Percentiles rank a stretch among this genome's conserved stretches.
These are phyloP conservation scores for Lophotis ruficrista DNA, from an alignment of 2,113 vertebrate genomes.

Conservation along the genomic window DNA sequence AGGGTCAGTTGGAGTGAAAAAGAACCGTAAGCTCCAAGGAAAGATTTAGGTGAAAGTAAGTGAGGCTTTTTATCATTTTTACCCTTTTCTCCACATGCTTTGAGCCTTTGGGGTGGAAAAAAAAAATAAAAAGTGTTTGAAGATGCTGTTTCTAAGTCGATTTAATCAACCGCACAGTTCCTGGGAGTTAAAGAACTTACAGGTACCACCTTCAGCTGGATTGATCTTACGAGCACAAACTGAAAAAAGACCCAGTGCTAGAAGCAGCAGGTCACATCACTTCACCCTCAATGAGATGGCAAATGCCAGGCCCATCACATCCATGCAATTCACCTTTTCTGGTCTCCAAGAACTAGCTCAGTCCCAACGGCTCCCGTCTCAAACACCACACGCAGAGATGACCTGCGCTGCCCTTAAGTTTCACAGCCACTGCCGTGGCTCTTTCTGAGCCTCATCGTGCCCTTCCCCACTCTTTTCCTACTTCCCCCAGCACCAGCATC, in stretches of 20 bases:
- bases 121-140: background rate
- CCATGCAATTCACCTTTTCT: background rate
- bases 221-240: background rate
- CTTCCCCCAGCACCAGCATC: background rate
- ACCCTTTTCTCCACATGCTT: background rate
- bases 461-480: background rate
- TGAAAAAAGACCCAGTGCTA: background rate
- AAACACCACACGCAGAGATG: background rate
- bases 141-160: background rate
- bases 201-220: background rate
- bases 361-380: background rate
- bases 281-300: background rate
- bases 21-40: background rate
- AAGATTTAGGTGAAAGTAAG: background rate
- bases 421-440: background rate
- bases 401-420: background rate
- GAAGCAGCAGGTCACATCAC: background rate
- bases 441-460: background rate
- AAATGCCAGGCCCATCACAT: background rate
- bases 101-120: background rate
- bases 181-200: background rate
- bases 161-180: background rate
- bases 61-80: background rate
- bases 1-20: conserved; percentile 1
- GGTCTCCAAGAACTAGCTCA: background rate